These are phyloP conservation scores for Chamaedrilus cognettii DNA, from an alignment of 2,888 invertebrate species.

Conservation along the genomic window DNA sequence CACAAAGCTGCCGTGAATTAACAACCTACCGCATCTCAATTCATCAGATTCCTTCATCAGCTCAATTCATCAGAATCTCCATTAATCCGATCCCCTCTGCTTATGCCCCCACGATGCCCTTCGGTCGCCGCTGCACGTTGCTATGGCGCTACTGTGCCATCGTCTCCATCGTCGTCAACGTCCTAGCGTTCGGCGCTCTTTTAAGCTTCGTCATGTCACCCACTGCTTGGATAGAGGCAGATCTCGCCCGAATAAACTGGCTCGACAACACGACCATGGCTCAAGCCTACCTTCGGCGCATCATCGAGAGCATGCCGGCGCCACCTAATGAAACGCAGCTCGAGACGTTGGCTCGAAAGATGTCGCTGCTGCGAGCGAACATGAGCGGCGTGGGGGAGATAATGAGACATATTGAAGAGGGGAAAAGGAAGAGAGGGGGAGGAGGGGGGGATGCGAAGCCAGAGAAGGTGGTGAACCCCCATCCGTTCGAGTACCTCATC, in stretches of 20 bases:
- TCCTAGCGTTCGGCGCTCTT: conserved; percentile 4
- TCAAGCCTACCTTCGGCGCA: background rate
- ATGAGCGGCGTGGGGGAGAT: conserved; percentile 21
- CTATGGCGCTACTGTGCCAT: conserved; percentile 2
- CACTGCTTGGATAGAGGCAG: background rate
- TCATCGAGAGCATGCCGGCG: background rate
- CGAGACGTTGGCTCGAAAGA: background rate
- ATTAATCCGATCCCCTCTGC: no score
- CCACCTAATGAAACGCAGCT: background rate
- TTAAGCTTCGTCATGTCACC: background rate
- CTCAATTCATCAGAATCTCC: no score
- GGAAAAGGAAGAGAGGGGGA: no score
- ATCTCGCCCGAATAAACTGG: background rate
- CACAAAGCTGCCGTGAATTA: no score
- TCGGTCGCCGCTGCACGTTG: no score
- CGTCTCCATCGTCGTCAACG: background rate
- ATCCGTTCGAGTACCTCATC: conserved; percentile 45
- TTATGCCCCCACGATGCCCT: no score
- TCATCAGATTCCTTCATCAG: no score
- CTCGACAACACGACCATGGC: background rate
- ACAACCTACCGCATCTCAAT: no score
- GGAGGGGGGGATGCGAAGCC: background rate
- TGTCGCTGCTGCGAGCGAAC: conserved; percentile 18
- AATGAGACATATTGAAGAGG: conserved; percentile 7
- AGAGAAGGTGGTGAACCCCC: conserved; percentile 40